Evolutionary conservation across 2,113 vertebrate species (phyloP).

Genomic region (Vulpes vulpes): DNA sequence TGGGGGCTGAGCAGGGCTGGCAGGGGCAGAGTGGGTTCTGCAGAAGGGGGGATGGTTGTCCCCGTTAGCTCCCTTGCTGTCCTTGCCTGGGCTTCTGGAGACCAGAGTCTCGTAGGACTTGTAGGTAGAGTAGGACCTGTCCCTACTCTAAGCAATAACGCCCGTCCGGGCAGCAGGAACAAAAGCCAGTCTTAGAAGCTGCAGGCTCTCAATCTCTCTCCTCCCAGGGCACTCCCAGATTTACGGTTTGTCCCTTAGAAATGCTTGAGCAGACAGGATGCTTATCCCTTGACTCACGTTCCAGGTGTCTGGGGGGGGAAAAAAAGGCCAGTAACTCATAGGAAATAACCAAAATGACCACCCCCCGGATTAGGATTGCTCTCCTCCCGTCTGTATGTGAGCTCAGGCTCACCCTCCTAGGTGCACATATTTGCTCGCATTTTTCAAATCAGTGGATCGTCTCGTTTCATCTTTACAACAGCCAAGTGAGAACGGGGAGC

Average conservation of each 20-base stretch:
- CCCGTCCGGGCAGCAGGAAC: accelerated
- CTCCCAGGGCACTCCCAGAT: neutral
- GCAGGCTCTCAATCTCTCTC: neutral
- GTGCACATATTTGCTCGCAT: neutral
- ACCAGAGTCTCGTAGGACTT: no score
- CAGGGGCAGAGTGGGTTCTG: neutral
- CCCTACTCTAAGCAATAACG: accelerated
- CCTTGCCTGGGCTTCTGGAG: neutral
- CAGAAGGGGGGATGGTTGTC: neutral
- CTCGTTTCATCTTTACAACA: neutral
- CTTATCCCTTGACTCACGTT: neutral
- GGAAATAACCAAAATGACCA: no score
- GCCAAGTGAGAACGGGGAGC: neutral
- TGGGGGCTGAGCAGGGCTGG: neutral
- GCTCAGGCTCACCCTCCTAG: neutral
- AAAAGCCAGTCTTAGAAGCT: neutral
- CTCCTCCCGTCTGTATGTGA: accelerated
- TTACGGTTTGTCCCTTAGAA: neutral
- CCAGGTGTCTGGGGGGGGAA: neutral
- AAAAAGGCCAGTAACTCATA: no score
- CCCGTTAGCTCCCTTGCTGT: neutral
- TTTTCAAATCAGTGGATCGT: neutral
- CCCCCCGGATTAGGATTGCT: neutral
- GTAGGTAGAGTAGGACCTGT: no score
- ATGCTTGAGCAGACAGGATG: neutral